A percentile compares a stretch with the other conserved stretches of the same genome.
phyloP scores from a whole-genome alignment of 2,113 vertebrate species.

The Capra hircus region DNA sequence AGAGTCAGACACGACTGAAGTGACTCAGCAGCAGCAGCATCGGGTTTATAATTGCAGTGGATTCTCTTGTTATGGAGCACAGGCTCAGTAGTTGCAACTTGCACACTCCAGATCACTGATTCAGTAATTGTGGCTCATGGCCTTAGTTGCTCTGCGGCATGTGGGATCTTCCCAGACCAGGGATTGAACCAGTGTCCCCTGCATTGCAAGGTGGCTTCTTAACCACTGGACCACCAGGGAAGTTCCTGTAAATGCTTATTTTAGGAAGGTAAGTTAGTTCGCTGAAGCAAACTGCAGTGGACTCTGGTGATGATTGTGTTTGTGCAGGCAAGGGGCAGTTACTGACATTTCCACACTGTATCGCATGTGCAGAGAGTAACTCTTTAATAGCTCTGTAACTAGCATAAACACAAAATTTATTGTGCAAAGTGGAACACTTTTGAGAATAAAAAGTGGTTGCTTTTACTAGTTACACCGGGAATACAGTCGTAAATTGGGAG shows the following conservation, averaged over 20 bases:
- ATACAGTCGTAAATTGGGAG: not conserved
- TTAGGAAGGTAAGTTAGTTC: not conserved
- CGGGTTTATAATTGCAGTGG: not conserved
- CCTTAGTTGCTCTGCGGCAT: not conserved
- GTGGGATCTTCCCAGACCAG: not conserved
- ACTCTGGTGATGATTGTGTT: not conserved
- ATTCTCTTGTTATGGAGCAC: not conserved
- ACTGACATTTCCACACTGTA: not conserved
- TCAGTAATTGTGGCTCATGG: not conserved
- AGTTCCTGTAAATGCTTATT: not conserved
- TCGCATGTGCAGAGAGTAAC: not conserved
- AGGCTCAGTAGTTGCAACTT: not conserved
- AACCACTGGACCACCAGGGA: not conserved
- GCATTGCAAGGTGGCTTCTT: not conserved
- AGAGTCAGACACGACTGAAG: too few species aligned
- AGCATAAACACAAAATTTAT: not conserved
- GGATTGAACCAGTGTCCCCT: not conserved
- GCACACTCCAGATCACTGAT: not conserved
- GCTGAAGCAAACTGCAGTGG: not conserved
- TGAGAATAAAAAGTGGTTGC: not conserved
- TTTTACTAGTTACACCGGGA: not conserved
- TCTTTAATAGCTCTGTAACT: not conserved
- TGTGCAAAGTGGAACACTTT: not conserved
- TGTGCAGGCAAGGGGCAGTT: not conserved
- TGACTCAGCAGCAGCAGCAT: too few species aligned